Conservation (phyloP, 1,140 invertebrate genomes). For the Drosophila seguyi region DNA sequence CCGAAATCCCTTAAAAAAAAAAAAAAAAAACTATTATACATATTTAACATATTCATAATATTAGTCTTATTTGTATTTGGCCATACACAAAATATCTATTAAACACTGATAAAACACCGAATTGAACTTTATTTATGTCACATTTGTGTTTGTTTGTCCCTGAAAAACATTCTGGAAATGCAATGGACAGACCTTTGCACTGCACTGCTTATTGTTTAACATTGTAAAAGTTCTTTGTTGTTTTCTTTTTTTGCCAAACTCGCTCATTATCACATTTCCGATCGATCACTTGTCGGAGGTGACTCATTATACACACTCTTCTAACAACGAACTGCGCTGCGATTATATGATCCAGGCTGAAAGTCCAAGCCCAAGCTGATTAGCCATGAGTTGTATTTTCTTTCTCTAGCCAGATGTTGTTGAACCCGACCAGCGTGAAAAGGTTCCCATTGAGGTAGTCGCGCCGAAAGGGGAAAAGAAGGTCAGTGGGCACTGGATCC, state of each 20-base stretch:
- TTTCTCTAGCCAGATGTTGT: conserved; percentile 47
- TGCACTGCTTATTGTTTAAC: background rate
- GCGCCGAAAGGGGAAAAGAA: conserved; percentile 18
- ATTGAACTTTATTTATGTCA: conserved; percentile 51
- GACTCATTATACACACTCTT: conserved; percentile 6
- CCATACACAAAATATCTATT: conserved; percentile 43
- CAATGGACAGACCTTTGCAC: conserved; percentile 12
- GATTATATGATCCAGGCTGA: conserved; percentile 4
- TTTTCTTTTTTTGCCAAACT: background rate
- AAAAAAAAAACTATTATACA: conserved; percentile 20
- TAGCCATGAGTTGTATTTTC: conserved; percentile 41
- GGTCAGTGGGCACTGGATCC: conserved; percentile 51
- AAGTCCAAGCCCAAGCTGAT: conserved; percentile 30
- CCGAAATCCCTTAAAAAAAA: conserved; percentile 18
- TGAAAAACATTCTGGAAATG: conserved; percentile 32
- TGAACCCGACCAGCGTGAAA: conserved; percentile 36
- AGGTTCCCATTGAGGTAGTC: conserved; percentile 15
- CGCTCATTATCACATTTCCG: conserved; percentile 3
- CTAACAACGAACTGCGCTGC: conserved; percentile 21
- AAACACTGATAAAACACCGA: conserved; percentile 42
- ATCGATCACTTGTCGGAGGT: conserved; percentile 11
- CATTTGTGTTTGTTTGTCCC: conserved; percentile 25
- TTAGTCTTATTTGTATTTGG: conserved; percentile 29
- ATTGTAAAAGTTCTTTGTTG: background rate
- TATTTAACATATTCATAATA: conserved; percentile 19